Base-by-base conservation (phyloP, 1,140 invertebrate species). In the Lasioglossum baleicum region DNA sequence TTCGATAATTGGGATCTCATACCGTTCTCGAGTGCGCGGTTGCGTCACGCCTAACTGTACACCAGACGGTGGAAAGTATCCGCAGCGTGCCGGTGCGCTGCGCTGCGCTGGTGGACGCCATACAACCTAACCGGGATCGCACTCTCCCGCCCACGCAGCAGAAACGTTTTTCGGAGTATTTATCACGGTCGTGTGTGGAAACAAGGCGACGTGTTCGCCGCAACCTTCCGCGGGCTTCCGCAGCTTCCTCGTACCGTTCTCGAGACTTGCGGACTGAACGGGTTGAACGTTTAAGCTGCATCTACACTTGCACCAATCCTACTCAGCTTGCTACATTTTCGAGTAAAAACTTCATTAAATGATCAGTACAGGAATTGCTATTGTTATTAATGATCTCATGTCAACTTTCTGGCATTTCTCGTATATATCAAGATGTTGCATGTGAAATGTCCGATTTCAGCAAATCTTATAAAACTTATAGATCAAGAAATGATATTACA, bases 11-110 rank as follows among this genome's bases (percentile, higher is more conserved):
- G 84, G 78, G 71, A 88, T 83, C 68, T 73, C 81, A 71, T 66
- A 58, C 60, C 65, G 79, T 61, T 60, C 73, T 22, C 68, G 63
- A 68, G 70, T 64, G 67, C 64, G 58, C 73, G 63, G 70, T 90
- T 90, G 81, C 90, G 86, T 91, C 89, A 91, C 81, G 65, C 48
- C 84, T 83, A 82, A 84, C 76, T 87, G 88, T 90, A 87, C 83
- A 82, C 76, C 66, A 72, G 81, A 77, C 69, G 78, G 72, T 61
- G 79, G 70, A 81, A 74, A 75, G 69, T 31, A 61, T 66, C 60
- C 82, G 53, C 35, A 35, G 35, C 35, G 35, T 7, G 53, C 26
- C 26, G 26, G 26, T 15, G 56, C 51, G 26, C 26, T 26, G 26
- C 60, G 22, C 51, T 75, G 35, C 60, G 22, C 51, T 75, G 74